Percentiles rank a stretch among this genome's conserved stretches.
Evolutionary conservation across 2,888 invertebrate genomes (phyloP).

Genomic region (Drosophila cognata): DNA sequence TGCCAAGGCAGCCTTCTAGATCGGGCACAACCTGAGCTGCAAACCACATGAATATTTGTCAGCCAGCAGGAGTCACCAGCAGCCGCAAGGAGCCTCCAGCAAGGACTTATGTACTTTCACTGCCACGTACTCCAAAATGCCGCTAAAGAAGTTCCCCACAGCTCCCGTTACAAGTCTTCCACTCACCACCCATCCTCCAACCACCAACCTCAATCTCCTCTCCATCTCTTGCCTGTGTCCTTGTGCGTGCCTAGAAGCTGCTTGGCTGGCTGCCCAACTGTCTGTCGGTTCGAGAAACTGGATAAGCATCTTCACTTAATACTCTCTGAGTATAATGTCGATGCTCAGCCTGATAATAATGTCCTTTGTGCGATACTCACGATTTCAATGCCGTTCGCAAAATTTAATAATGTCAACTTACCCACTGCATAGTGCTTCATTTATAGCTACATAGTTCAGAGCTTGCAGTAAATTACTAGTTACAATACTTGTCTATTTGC

Average conservation of each 20-base stretch:
- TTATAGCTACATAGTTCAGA: conserved; percentile 27
- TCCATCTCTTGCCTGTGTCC: background rate
- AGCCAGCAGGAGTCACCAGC: conserved; percentile 24
- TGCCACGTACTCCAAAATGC: conserved; percentile 57
- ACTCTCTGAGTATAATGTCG: conserved; percentile 75
- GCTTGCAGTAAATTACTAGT: conserved; percentile 11
- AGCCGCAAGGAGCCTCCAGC: conserved; percentile 17
- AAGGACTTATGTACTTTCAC: conserved; percentile 46
- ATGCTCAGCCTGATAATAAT: conserved; percentile 75
- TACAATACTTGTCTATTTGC: background rate
- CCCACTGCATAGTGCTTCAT: conserved; percentile 34
- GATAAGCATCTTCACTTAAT: conserved; percentile 81
- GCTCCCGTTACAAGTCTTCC: conserved; percentile 9
- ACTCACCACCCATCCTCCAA: background rate
- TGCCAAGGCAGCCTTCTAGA: conserved; percentile 30
- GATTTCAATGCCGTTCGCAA: conserved; percentile 37
- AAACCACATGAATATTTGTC: conserved; percentile 67
- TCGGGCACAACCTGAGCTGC: conserved; percentile 35
- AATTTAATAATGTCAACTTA: conserved; percentile 72
- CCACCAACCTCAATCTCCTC: background rate
- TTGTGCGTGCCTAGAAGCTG: conserved; percentile 35
- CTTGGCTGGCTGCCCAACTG: conserved; percentile 36
- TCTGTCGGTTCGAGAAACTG: conserved; percentile 30
- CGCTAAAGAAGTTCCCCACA: conserved; percentile 19
- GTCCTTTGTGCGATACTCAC: conserved; percentile 65